Base-by-base conservation (phyloP, 37 sponge, comb jelly and placozoan genomes). In the Trichoplax adhaerens region DNA sequence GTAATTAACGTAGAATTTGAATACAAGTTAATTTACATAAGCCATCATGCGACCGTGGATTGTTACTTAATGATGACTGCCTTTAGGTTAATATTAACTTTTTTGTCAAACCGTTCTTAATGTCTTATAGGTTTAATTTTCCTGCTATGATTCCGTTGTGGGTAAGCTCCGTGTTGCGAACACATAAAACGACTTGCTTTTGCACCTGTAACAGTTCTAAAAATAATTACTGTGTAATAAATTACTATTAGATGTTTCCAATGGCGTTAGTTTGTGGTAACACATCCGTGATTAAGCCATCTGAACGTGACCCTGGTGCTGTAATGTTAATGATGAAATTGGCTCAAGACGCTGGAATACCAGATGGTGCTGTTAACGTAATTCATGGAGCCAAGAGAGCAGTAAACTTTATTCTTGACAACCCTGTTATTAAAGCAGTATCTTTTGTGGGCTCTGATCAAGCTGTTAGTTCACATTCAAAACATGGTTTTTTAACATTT, bases 91-190 rank as follows among this genome's bases (percentile, higher is more conserved):
- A 29, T 29, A 29, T 29, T 29, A 29, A 29, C 49, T 5, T 6
- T 8, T 66, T 10, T 50, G 47, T 5, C 29, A 29, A 29, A 29
- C 29, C 29, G 29, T 29, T 29, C 29, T 29, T 29, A 29, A 29
- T 66, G 47, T 66, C 2, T 8, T 72, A 49, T 58, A 80, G 81
- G 65, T 93, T 93, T 77, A 93, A 93, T 69, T 93, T 93, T 77
- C 94, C 94, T 5, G 94, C 94, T 55, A 88, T 93, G 94, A 86
- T 93, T 1, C 94, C 94, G 0, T 83, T 93, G 3, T 93, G 94
- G 94, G 87, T 87, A 10, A 71, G 87, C 75, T 50, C 5, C 2
- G 57, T 69, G 2, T 29, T 68, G 1, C 3, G 0, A 66, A 57
- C 50, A 72, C 65, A 50, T 5, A 12, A 10, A 60, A 12, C 10